These are phyloP conservation scores for Callinectes sapidus DNA, from an alignment of 2,888 invertebrate genomes.

Conservation along the genomic window DNA sequence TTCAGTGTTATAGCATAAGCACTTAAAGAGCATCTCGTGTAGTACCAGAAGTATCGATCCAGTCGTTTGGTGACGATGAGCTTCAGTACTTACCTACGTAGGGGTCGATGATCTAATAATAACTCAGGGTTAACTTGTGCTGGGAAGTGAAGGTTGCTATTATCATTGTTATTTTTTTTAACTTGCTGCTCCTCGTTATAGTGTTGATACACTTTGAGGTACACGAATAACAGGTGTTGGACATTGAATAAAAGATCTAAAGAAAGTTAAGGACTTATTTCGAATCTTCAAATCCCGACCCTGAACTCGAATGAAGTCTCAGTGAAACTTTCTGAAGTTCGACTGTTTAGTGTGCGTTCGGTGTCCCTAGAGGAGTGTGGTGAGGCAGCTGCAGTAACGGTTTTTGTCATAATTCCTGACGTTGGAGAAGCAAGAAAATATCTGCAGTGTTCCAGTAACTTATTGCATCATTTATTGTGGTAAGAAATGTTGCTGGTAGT, in stretches of 20 bases:
- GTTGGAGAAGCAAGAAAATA: conserved; percentile 4
- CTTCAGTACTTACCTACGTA: neutral
- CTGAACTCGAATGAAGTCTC: neutral
- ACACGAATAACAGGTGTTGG: neutral
- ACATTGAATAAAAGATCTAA: neutral
- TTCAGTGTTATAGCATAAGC: too few relatives aligned
- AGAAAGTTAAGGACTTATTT: neutral
- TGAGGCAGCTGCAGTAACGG: neutral
- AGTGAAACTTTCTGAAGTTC: neutral
- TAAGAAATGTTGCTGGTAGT: neutral
- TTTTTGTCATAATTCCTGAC: neutral
- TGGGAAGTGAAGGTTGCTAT: neutral
- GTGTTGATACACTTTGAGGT: neutral
- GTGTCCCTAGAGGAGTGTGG: neutral
- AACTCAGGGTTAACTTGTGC: neutral
- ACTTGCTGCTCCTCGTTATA: neutral
- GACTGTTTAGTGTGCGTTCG: neutral
- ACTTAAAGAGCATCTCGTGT: neutral
- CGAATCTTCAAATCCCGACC: neutral
- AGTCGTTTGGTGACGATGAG: neutral
- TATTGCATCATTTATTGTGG: neutral
- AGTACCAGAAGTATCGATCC: neutral
- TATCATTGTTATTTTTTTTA: neutral
- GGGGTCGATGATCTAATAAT: neutral
- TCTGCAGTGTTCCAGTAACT: neutral